phyloP scores from a whole-genome alignment of 2,888 invertebrate species.

The Scelioninae gen. 1 region DNA sequence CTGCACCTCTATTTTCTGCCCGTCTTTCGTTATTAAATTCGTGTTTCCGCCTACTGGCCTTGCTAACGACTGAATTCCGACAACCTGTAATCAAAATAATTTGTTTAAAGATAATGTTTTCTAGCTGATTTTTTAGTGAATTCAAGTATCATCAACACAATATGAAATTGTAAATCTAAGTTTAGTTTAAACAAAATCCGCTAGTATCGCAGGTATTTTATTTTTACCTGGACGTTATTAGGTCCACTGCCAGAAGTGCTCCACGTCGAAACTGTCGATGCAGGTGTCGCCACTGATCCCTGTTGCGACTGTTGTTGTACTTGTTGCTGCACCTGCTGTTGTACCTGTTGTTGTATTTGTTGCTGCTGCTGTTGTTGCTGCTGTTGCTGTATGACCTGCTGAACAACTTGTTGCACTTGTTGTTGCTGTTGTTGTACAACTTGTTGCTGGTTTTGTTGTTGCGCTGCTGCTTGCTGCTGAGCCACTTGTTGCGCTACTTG shows the following conservation, averaged over 20 bases:
- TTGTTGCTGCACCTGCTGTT: constrained; percentile 80
- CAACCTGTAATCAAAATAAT: constrained; percentile 75
- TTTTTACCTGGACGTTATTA: constrained; percentile 83
- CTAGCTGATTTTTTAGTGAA: no score
- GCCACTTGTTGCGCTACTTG: constrained; percentile 81
- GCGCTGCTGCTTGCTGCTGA: constrained; percentile 75
- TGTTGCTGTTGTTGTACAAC: constrained; percentile 73
- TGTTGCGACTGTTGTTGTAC: constrained; percentile 75
- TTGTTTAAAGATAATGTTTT: not conserved
- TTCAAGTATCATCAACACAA: no score
- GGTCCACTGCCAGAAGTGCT: constrained; percentile 82
- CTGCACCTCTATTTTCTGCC: constrained; percentile 83
- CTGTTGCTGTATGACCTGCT: constrained; percentile 68
- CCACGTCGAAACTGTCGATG: constrained; percentile 81
- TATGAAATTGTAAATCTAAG: no score
- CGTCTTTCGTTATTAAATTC: constrained; percentile 82
- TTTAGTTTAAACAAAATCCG: no score
- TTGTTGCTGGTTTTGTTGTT: constrained; percentile 75
- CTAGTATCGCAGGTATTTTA: not conserved
- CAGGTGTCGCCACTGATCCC: constrained; percentile 82
- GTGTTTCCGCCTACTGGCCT: constrained; percentile 75
- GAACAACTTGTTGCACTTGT: constrained; percentile 71
- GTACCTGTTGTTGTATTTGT: constrained; percentile 74
- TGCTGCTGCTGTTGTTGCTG: constrained; percentile 74
- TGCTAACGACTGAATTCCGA: constrained; percentile 80